These are phyloP conservation scores for Gasterosteus aculeatus DNA, from an alignment of 2,113 vertebrate genomes.

Conservation along the genomic window DNA sequence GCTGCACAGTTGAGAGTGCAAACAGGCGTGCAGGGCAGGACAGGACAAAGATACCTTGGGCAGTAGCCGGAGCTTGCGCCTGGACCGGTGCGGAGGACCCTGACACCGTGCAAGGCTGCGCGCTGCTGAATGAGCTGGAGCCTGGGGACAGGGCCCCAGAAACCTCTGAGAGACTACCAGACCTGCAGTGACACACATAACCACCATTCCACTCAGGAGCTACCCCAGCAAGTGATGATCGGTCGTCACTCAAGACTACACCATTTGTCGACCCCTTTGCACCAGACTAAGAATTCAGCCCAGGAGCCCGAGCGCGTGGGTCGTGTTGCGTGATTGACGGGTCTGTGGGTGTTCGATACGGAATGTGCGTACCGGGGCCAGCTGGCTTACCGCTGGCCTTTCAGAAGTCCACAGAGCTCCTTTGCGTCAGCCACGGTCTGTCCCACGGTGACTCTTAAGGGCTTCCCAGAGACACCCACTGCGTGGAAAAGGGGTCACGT, in stretches of 20 bases:
- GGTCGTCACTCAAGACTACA: conserved; percentile 55
- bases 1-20: conserved; percentile 56
- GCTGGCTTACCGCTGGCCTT: conserved; percentile 85
- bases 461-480: conserved; percentile 83
- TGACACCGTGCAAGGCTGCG: conserved; percentile 87
- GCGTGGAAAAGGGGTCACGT: conserved; percentile 26
- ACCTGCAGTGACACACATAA: conserved; percentile 83
- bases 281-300: conserved; percentile 48
- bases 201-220: conserved; percentile 78
- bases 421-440: conserved; percentile 83
- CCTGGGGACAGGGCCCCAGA: conserved; percentile 81
- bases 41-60: conserved; percentile 86
- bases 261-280: conserved; percentile 58
- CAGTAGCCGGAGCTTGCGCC: conserved; percentile 77
- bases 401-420: conserved; percentile 90
- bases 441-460: conserved; percentile 82
- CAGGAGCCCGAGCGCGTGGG: not conserved
- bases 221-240: conserved; percentile 62
- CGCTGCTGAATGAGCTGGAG: conserved; percentile 86
- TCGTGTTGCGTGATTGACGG: conserved; percentile 29
- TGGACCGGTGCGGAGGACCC: conserved; percentile 79
- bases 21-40: conserved; percentile 68
- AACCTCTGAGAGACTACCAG: conserved; percentile 79
- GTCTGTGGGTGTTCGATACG: conserved; percentile 19
- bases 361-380: not conserved